phyloP scores from a whole-genome alignment of 2,797 vertebrate genomes.

The Macroramphosus scolopax region DNA sequence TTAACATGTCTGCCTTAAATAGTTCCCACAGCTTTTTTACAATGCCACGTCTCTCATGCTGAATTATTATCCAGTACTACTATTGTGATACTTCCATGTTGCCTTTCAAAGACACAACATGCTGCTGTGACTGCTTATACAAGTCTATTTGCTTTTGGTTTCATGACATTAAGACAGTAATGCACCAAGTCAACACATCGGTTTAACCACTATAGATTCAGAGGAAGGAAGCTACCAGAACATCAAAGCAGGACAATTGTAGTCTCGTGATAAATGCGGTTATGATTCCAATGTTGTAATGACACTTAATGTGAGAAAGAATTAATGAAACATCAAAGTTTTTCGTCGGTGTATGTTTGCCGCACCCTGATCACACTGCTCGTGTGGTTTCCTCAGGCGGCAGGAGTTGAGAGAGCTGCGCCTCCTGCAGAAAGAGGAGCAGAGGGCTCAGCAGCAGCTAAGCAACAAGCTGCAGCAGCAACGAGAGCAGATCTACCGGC shows the following conservation, averaged over 20 bases:
- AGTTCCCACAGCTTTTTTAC: constrained; percentile 58
- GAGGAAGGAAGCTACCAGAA: too few relatives aligned
- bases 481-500: constrained; percentile 91
- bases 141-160: constrained; percentile 8
- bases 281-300: too few relatives aligned
- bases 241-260: too few relatives aligned
- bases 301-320: too few relatives aligned
- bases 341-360: too few relatives aligned
- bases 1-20: constrained; percentile 50
- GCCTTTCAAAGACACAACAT: constrained; percentile 51
- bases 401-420: constrained; percentile 95
- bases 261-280: too few relatives aligned
- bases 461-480: constrained; percentile 96
- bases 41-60: too few relatives aligned
- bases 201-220: background rate
- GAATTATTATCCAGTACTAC: too few relatives aligned
- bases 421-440: constrained; percentile 97
- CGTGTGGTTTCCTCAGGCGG: constrained; percentile 77
- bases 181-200: background rate
- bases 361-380: background rate
- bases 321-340: too few relatives aligned
- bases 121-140: constrained; percentile 18
- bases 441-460: constrained; percentile 94
- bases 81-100: constrained; percentile 29
- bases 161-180: constrained; percentile 5